Base-by-base conservation (phyloP, 2,797 vertebrate genomes). In the Schizothorax lantsangensis region DNA sequence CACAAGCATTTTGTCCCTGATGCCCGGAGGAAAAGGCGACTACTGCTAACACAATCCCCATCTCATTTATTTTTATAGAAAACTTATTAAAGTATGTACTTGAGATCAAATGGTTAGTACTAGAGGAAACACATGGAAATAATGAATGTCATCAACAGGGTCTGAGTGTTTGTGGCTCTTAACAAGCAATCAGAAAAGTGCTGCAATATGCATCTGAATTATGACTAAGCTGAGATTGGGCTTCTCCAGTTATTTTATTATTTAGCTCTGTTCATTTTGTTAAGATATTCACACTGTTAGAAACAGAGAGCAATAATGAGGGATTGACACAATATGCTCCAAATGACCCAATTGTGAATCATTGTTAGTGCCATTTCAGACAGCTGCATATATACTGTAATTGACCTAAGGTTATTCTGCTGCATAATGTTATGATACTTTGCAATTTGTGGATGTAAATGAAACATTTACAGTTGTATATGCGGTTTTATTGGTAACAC, bases 61-160 rank as follows among this genome's bases (percentile, higher is more conserved):
- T 94, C 92, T 94, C 92, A 93, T 94, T 95, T 95, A 93, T 94
- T 95, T 91, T 94, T 91, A 92, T 92, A 91, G 88, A 92, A 90
- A 93, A 93, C 92, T 94, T 94, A 95, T 93, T 94, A 93, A 94
- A 95, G 91, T 90, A 88, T 91, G 92, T 91, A 92, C 92, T 95
- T 94, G 91, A 94, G 93, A 92, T 92, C 88, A 92, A 93, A 94
- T 91, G 91, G 91, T 92, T 92, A 85, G 87, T 80, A 89, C 73
- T 80, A 89, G 79, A 85, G 92, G 83, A 82, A 92, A 92, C 79
- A 93, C 86, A 90, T 69, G 86, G 84, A 91, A 90, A 92, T 92
- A 94, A 95, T 92, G 85, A 92, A 89, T 91, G 91, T 88, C 75
- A 57, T 59, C 84, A 86, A 87, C 78, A 5, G 52, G 21, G 81